These are phyloP conservation scores for Ctenosaura bakeri DNA, from an alignment of 2,797 vertebrate species.

Conservation along the genomic window DNA sequence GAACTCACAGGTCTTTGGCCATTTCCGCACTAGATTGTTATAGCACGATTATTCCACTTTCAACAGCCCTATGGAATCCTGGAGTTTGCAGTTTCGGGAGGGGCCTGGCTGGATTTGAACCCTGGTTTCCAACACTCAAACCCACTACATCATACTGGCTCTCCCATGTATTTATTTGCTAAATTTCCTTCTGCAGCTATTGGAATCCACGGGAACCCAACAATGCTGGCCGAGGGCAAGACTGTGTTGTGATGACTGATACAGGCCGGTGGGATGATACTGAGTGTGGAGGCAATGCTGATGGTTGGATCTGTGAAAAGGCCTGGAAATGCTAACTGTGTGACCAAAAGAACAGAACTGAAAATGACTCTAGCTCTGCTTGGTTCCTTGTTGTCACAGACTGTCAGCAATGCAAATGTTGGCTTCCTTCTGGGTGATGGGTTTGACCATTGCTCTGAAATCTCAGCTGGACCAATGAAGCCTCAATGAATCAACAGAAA, in stretches of 20 bases:
- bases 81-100: too few relatives aligned
- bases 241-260: neutral
- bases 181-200: neutral
- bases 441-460: neutral
- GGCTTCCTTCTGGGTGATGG: neutral
- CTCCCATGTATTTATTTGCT: neutral
- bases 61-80: too few relatives aligned
- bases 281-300: neutral
- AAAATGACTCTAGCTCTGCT: neutral
- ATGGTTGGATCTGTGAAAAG: constrained; percentile 40
- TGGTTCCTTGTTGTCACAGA: neutral
- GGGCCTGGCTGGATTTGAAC: too few relatives aligned
- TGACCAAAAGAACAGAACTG: constrained; percentile 7
- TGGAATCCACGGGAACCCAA: constrained; percentile 8
- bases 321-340: constrained; percentile 21
- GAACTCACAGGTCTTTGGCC: neutral
- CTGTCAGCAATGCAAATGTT: neutral
- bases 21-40: too few relatives aligned
- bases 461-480: too few relatives aligned
- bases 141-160: too few relatives aligned
- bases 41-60: too few relatives aligned
- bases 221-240: neutral
- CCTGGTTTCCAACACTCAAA: too few relatives aligned
- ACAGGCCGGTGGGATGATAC: neutral
- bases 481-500: neutral